Percentiles rank a stretch among this genome's conserved stretches.
phyloP scores from a whole-genome alignment of 2,888 invertebrate genomes.

The Heliconius erato region DNA sequence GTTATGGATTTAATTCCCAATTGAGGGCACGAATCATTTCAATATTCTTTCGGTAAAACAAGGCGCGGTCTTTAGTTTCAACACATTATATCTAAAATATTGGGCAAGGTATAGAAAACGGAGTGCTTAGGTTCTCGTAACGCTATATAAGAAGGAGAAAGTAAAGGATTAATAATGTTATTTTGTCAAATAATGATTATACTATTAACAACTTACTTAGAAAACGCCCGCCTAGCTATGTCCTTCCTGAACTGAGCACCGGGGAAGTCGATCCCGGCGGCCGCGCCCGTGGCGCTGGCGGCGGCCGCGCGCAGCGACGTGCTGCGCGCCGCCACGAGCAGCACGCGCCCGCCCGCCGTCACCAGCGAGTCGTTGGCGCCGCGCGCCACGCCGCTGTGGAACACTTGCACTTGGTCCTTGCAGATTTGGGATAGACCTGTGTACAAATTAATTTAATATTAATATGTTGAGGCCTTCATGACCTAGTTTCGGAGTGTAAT shows the following conservation, averaged over 20 bases:
- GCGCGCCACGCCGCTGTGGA: conserved; percentile 94
- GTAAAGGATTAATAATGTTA: background rate
- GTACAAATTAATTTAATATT: conserved; percentile 32
- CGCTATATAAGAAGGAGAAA: too few species aligned
- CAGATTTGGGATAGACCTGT: conserved; percentile 86
- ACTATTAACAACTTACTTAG: conserved; percentile 85
- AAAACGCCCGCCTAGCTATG: conserved; percentile 94
- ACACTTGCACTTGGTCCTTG: conserved; percentile 86
- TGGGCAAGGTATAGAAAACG: too few species aligned
- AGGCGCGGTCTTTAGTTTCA: too few species aligned
- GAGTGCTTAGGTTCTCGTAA: too few species aligned
- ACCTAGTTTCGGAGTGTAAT: background rate
- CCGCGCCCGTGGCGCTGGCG: conserved; percentile 90
- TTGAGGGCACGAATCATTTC: too few species aligned
- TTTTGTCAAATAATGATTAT: too few species aligned
- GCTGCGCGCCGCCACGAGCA: conserved; percentile 91
- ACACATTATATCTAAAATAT: too few species aligned
- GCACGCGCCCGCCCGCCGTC: conserved; percentile 96
- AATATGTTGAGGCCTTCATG: background rate
- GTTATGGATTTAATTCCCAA: background rate
- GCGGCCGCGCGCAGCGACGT: conserved; percentile 90
- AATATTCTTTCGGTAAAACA: too few species aligned
- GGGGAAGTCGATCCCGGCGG: conserved; percentile 91
- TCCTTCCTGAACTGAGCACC: conserved; percentile 95
- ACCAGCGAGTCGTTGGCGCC: conserved; percentile 87